These are phyloP conservation scores for Hesperia comma DNA, from an alignment of 2,888 invertebrate genomes.

Conservation along the genomic window DNA sequence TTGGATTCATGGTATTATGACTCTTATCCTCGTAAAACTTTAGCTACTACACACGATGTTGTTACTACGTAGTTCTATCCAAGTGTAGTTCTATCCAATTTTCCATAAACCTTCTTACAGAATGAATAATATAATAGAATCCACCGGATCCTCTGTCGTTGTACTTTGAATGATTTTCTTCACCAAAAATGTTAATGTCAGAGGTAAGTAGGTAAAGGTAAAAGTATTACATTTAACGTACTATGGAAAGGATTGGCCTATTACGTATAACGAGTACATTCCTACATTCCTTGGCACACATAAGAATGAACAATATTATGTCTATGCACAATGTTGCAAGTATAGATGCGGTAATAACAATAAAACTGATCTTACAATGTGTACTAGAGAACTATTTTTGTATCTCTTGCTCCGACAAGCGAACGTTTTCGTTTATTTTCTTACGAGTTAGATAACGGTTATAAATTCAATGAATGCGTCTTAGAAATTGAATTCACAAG, in stretches of 20 bases:
- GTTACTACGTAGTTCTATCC: no score
- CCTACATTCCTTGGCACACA: slow-evolving; percentile 53
- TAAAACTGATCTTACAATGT: background rate
- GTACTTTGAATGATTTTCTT: no score
- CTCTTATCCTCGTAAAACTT: background rate
- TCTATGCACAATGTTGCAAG: slow-evolving; percentile 1
- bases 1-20: no score
- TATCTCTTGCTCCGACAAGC: background rate
- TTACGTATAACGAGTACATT: slow-evolving; percentile 42
- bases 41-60: slow-evolving; percentile 14
- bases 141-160: no score
- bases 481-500: no score
- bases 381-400: background rate
- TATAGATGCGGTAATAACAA: slow-evolving; percentile 1
- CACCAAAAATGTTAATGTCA: no score
- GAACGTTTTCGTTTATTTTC: background rate
- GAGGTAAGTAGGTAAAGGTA: no score
- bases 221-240: no score
- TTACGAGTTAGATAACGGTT: background rate
- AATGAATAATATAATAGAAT: no score
- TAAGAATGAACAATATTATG: background rate
- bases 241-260: slow-evolving; percentile 62
- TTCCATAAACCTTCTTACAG: no score
- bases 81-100: no score
- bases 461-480: background rate